Base-by-base conservation (phyloP, 2,888 invertebrate genomes). In the Ditylenchus weischeri region DNA sequence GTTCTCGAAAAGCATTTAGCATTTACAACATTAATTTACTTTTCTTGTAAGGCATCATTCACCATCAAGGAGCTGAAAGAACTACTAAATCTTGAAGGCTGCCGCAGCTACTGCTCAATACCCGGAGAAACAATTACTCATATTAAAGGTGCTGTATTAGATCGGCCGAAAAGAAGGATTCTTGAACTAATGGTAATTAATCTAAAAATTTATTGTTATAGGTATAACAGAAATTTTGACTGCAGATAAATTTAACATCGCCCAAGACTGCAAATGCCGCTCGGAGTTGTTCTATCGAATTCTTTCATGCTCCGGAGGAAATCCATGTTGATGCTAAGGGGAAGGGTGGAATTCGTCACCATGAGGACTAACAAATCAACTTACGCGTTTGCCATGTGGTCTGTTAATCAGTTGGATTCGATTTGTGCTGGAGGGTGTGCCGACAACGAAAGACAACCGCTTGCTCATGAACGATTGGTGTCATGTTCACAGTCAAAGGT, bases 61-160 rank as follows among this genome's bases (percentile, higher is more conserved):
- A 96, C 98, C 0, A 95, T 94, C 36, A 95, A 95, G n/a, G 98
- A 99, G 86, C 86, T 98, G 13, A 87, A 96, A 73, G 96, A 98
- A 86, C 89, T 95, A 87, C 85, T 91, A 0, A 91, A 90, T 84
- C 84, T 96, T 23, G 65, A 72, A n/a, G 65, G 61, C 21, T 38
- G 47, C 7, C 21, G 35, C 18, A 43, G 58, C n/a, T 35, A 43
- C 29, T 75, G 74, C 49, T 50, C n/a, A 49, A 72, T 75, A 19
- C 57, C 64, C 7, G 18, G 61, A 8, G 61, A 61, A 38, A 66
- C 74, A 19, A 48, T 69, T n/a, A 57, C 63, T 36, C 58, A 66
- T 19, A 51, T 77, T 35, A 64, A 62, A 62, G 69, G 68, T 15
- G 51, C 61, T 10, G 59, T 49, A 11, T 51, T 74, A 58, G 74